Percentiles rank a stretch among this genome's conserved stretches.
Conservation (phyloP, 2,888 invertebrate species). For the Torymus aiolomorphi region DNA sequence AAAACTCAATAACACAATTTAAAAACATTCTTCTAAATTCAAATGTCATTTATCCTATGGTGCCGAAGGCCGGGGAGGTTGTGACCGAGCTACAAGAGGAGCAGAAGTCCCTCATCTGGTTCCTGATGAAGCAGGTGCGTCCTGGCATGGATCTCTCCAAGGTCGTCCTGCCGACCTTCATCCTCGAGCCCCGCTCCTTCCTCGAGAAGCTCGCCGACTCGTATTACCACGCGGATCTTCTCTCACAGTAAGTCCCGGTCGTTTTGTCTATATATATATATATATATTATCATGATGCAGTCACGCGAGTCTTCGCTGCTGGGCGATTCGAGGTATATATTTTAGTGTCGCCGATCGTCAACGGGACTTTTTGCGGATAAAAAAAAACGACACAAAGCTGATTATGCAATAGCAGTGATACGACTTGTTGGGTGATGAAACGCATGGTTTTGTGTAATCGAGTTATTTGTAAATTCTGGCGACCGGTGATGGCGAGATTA, state of each 20-base stretch:
- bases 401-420: no score
- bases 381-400: no score
- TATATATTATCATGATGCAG: background rate
- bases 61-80: constrained; percentile 84
- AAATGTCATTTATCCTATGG: no score
- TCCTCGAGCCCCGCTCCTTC: constrained; percentile 94
- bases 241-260: constrained; percentile 85
- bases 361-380: no score
- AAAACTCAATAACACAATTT: no score
- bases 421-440: no score
- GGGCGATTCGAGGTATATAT: no score
- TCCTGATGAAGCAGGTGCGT: constrained; percentile 93
- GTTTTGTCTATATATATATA: background rate
- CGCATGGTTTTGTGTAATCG: no score
- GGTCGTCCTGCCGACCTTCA: constrained; percentile 95
- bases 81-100: constrained; percentile 95
- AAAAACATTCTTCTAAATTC: no score
- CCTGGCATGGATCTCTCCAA: constrained; percentile 97
- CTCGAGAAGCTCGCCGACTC: constrained; percentile 95
- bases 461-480: no score
- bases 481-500: no score
- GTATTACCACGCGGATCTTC: constrained; percentile 94
- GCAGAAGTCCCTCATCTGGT: constrained; percentile 96
- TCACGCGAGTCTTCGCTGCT: background rate
- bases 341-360: no score